phyloP scores from a whole-genome alignment of 2,797 vertebrate species.

The Okamejei kenojei region DNA sequence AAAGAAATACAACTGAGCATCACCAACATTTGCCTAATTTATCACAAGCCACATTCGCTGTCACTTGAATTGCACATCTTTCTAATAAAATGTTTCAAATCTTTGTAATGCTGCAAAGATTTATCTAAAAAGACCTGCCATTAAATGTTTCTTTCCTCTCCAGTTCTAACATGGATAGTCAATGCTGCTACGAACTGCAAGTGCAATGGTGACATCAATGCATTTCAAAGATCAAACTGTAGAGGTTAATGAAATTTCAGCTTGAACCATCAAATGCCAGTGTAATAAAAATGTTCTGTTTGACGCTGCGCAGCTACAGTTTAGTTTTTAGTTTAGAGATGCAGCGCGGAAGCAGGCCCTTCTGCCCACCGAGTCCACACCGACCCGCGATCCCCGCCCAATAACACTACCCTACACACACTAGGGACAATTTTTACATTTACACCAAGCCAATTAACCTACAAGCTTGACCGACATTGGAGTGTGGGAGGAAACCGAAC shows the following conservation, averaged over 20 bases:
- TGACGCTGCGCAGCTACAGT: not conserved
- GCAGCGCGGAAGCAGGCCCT: too few species aligned
- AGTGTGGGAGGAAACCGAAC: too few species aligned
- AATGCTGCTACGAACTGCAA: not conserved
- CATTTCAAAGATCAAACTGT: conserved; percentile 1
- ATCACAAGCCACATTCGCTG: not conserved
- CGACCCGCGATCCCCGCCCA: too few species aligned
- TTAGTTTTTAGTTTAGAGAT: not conserved
- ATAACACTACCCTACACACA: too few species aligned
- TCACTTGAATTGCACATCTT: not conserved
- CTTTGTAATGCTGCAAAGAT: too few species aligned
- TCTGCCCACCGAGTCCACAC: too few species aligned
- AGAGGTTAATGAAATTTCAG: conserved; percentile 29
- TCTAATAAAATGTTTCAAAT: not conserved
- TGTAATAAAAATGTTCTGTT: conserved; percentile 27
- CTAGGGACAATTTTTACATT: too few species aligned
- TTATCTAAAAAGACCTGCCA: too few species aligned
- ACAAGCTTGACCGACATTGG: too few species aligned
- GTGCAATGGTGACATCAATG: not conserved
- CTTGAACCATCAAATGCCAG: not conserved
- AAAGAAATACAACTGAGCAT: not conserved
- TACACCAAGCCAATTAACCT: too few species aligned
- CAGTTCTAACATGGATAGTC: not conserved
- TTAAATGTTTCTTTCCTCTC: conserved; percentile 1
- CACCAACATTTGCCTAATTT: not conserved